Percentiles rank a stretch among this genome's conserved stretches.
Conservation (phyloP, 1,140 invertebrate species). For the Portunus trituberculatus region DNA sequence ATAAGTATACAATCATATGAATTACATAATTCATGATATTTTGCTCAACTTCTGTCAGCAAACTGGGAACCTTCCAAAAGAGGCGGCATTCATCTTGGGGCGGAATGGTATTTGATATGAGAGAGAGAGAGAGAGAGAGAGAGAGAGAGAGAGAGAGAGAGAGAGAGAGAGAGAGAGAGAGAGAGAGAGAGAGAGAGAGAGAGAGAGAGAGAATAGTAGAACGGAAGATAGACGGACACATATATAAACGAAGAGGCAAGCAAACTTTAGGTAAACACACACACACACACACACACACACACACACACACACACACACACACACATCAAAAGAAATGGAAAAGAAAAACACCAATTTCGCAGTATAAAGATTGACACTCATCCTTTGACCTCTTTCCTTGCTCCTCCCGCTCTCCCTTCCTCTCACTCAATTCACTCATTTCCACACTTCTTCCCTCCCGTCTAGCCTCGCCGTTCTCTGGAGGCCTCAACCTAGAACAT, state of each 20-base stretch:
- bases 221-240: background rate
- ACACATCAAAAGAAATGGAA: background rate
- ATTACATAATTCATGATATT: too few species aligned
- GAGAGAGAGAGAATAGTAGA: background rate
- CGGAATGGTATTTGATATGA: background rate
- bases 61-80: background rate
- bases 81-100: background rate
- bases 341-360: background rate
- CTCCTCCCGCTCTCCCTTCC: constrained; percentile 36
- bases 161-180: constrained; percentile 5
- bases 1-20: too few species aligned
- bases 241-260: background rate
- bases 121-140: constrained; percentile 36
- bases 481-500: too few species aligned
- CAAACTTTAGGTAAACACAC: background rate
- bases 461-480: background rate
- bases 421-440: background rate
- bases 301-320: constrained; percentile 44
- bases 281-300: constrained; percentile 44
- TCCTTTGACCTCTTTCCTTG: background rate
- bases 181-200: background rate
- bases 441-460: background rate
- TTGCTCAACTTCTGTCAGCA: background rate
- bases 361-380: background rate
- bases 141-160: constrained; percentile 31